Base-by-base conservation (phyloP, 23 tunicate genomes). In the Halocynthia aurantium region DNA sequence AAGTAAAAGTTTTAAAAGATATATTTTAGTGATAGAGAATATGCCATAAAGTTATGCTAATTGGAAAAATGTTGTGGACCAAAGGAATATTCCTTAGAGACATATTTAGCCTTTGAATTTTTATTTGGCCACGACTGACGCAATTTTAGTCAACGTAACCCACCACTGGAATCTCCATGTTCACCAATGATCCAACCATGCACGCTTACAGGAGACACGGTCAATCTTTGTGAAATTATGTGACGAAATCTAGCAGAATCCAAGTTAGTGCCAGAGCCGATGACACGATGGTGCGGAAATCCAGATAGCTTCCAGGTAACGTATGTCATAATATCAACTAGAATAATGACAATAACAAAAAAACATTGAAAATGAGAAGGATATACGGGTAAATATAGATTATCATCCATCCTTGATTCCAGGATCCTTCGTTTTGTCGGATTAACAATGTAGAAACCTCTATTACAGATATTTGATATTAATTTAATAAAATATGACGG, bases 101-200 rank as follows among this genome's bases (percentile, higher is more conserved):
- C 44, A 31, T 1, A 31, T 31, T 31, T 31, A 2, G 44, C 44
- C 4, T 31, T 31, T 31, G 1, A 31, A 2, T 31, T 31, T 31
- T 31, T n/a, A n/a, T n/a, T n/a, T n/a, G n/a, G n/a, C n/a, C n/a
- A n/a, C n/a, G n/a, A n/a, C n/a, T 31, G 44, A 31, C 44, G 44
- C 44, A 31, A 31, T 1, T 31, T 31, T 31, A 31, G 44, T 31
- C 44, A 31, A 31, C 44, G 2, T 10, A 22, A 50, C 69, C 64
- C 69, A 89, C 96, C 96, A 76, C 96, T 89, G 21, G 96, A 84
- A 63, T 89, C 96, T 22, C 96, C 96, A 70, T 89, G 96, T 69
- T 89, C 96, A 10, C 96, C 96, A 51, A 89, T 56, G 61, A 89
- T 89, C 69, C 87, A 69, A 0, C 85, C 96, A 68, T 89, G 96